These are phyloP conservation scores for Aurelia sp. DNA, from an alignment of 30 jellyfish, hydroid and myxozoan genomes.

Conservation along the genomic window DNA sequence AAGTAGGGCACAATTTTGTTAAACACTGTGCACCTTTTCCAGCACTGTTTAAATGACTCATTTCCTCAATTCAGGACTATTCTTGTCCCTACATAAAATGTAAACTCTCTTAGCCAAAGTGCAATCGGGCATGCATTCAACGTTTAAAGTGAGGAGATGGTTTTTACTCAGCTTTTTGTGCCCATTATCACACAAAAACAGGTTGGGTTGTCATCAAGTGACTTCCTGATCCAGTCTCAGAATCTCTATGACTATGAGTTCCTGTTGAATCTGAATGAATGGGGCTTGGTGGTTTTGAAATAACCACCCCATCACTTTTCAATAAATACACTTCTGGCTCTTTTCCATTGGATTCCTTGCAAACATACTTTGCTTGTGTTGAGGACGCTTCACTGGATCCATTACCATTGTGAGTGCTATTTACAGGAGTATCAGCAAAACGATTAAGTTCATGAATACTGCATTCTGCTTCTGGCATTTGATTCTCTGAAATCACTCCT, in stretches of 20 bases:
- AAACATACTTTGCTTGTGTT: background rate
- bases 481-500: background rate
- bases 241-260: slow-evolving; percentile 10
- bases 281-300: slow-evolving; percentile 35
- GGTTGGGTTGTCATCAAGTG: slow-evolving; percentile 25
- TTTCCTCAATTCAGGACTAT: too few relatives aligned
- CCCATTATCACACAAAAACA: background rate
- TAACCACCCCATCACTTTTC: background rate
- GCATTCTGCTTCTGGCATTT: slow-evolving; percentile 19
- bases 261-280: background rate
- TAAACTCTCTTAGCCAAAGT: too few relatives aligned
- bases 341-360: background rate
- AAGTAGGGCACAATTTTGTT: too few relatives aligned
- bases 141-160: too few relatives aligned
- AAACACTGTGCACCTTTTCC: too few relatives aligned
- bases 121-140: too few relatives aligned
- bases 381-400: background rate
- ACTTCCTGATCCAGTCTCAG: slow-evolving; percentile 49
- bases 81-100: too few relatives aligned
- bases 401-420: background rate
- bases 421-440: background rate
- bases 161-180: too few relatives aligned
- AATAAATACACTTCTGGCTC: slow-evolving; percentile 22
- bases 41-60: too few relatives aligned
- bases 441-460: slow-evolving; percentile 42